These are phyloP conservation scores for Enteromius viviparus DNA, from an alignment of 2,797 vertebrate species.

Conservation along the genomic window DNA sequence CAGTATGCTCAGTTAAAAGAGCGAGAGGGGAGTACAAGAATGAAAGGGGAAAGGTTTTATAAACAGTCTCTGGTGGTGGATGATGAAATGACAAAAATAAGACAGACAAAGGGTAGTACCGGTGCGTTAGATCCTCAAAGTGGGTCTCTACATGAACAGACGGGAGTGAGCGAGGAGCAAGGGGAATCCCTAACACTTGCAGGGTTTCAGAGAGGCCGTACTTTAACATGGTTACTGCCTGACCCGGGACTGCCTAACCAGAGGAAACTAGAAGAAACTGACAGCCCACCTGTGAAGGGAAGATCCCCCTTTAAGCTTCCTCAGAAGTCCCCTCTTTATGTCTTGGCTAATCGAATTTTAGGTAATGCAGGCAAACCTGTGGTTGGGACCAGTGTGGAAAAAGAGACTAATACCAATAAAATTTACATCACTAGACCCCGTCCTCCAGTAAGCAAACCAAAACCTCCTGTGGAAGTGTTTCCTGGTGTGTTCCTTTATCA, in stretches of 20 bases:
- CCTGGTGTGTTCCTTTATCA: slow-evolving; percentile 87
- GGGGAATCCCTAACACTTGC: background rate
- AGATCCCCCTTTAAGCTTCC: slow-evolving; percentile 71
- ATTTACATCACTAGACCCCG: slow-evolving; percentile 87
- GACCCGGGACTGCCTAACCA: slow-evolving; percentile 60
- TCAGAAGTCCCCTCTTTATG: slow-evolving; percentile 75
- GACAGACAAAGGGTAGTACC: background rate
- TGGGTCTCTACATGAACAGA: slow-evolving; percentile 42
- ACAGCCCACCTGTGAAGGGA: slow-evolving; percentile 61
- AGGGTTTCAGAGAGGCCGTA: slow-evolving; percentile 65
- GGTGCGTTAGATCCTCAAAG: slow-evolving; percentile 42
- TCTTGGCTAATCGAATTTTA: slow-evolving; percentile 77
- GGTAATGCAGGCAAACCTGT: slow-evolving; percentile 69
- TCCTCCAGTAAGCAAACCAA: slow-evolving; percentile 65
- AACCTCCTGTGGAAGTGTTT: slow-evolving; percentile 80
- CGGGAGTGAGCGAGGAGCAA: rapidly evolving
- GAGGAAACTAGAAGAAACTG: slow-evolving; percentile 38
- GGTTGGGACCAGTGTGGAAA: slow-evolving; percentile 54
- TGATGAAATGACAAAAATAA: slow-evolving; percentile 63
- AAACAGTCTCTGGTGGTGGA: slow-evolving; percentile 63
- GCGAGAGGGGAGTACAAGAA: slow-evolving; percentile 55
- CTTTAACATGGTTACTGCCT: slow-evolving; percentile 80
- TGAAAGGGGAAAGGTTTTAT: slow-evolving; percentile 51
- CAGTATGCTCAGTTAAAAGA: slow-evolving; percentile 13
- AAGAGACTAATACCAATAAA: slow-evolving; percentile 76